phyloP scores from a whole-genome alignment of 1,140 invertebrate genomes.

The Homarus americanus region DNA sequence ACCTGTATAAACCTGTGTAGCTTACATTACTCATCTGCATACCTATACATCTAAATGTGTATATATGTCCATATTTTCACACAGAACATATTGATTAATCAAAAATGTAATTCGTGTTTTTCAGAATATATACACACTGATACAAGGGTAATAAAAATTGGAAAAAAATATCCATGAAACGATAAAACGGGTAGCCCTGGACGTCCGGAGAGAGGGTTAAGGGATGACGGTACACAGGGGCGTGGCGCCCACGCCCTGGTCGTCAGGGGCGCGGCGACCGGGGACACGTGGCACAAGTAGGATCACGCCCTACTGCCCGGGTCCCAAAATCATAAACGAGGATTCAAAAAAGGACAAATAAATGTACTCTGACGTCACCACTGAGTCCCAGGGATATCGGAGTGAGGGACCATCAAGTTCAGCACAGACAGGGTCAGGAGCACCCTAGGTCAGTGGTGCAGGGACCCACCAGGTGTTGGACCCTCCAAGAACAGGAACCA shows the following conservation, averaged over 20 bases:
- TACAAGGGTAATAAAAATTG: constrained; percentile 18
- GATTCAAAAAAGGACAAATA: constrained; percentile 24
- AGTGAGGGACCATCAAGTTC: constrained; percentile 52
- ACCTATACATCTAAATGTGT: constrained; percentile 20
- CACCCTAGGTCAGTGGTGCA: constrained; percentile 25
- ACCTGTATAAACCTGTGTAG: background rate
- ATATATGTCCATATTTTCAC: background rate
- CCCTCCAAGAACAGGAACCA: constrained; percentile 10
- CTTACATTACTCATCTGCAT: background rate
- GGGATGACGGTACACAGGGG: constrained; percentile 42
- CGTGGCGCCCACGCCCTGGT: constrained; percentile 36
- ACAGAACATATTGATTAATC: constrained; percentile 23
- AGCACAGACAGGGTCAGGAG: constrained; percentile 56
- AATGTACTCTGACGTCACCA: constrained; percentile 54
- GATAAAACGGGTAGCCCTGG: constrained; percentile 45
- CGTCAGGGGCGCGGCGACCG: constrained; percentile 34
- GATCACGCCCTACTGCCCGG: constrained; percentile 32
- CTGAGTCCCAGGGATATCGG: constrained; percentile 54
- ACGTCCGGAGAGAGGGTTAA: constrained; percentile 37
- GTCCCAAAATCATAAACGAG: constrained; percentile 48
- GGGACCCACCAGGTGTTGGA: constrained; percentile 10
- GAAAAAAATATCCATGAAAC: constrained; percentile 37
- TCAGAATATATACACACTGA: constrained; percentile 25
- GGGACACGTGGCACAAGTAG: constrained; percentile 33
- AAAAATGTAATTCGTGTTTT: constrained; percentile 18